Evolutionary conservation across 2,797 vertebrate species (phyloP).

Genomic region (Anableps anableps): DNA sequence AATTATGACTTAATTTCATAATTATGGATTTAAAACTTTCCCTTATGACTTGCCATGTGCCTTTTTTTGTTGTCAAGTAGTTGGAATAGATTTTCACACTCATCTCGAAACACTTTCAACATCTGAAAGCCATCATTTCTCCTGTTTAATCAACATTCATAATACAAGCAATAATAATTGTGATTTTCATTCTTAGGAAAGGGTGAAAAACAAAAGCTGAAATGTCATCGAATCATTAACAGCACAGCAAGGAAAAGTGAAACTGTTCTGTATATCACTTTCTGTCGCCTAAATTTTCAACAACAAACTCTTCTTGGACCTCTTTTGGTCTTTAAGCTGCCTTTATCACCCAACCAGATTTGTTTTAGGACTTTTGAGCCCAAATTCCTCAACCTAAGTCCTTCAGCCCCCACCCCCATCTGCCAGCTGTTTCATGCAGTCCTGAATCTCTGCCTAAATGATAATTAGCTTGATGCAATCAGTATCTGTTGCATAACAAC

Average conservation of each 20-base stretch:
- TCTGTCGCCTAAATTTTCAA: background rate
- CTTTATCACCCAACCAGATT: conserved; percentile 40
- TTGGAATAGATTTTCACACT: background rate
- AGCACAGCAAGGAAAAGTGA: background rate
- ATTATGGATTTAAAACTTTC: background rate
- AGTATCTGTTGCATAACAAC: background rate
- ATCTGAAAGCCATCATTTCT: background rate
- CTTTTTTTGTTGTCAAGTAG: background rate
- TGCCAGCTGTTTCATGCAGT: conserved; percentile 32
- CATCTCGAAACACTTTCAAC: background rate
- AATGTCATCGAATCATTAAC: background rate
- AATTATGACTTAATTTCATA: background rate
- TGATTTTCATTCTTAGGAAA: background rate
- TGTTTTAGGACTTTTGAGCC: conserved; percentile 60
- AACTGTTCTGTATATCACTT: background rate
- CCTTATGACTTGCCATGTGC: background rate
- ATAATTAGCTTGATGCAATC: conserved; percentile 8
- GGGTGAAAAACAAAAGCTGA: background rate
- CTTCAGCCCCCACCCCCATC: conserved; percentile 37
- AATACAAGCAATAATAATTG: background rate
- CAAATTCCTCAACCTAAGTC: conserved; percentile 48
- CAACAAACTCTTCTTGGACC: background rate
- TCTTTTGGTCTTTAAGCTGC: background rate
- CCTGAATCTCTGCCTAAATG: conserved; percentile 5
- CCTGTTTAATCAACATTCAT: background rate